These are phyloP conservation scores for Condylostylus longicornis DNA, from an alignment of 1,140 invertebrate species.

Conservation along the genomic window DNA sequence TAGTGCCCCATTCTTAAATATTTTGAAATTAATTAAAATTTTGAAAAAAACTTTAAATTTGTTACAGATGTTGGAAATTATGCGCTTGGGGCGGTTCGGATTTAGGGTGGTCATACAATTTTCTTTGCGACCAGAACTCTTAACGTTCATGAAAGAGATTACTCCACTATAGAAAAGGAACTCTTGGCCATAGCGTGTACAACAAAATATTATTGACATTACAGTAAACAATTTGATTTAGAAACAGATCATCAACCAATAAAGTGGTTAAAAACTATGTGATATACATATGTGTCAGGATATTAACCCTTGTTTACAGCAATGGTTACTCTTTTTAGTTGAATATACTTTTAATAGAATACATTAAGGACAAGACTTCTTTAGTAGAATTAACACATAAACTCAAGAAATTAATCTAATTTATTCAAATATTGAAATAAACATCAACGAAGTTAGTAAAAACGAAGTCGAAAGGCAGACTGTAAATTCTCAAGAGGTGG, in stretches of 20 bases:
- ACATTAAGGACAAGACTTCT: constrained; percentile 2
- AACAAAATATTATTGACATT: constrained; percentile 26
- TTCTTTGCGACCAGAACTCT: constrained; percentile 24
- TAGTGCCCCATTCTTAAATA: constrained; percentile 17
- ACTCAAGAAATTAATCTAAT: too few relatives aligned
- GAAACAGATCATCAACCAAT: constrained; percentile 37
- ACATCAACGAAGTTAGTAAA: too few relatives aligned
- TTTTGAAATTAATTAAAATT: too few relatives aligned
- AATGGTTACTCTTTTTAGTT: constrained; percentile 1
- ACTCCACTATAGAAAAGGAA: constrained; percentile 34
- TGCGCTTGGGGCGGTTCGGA: constrained; percentile 17
- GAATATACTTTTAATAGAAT: constrained; percentile 4
- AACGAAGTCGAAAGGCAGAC: too few relatives aligned
- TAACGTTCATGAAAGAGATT: constrained; percentile 24
- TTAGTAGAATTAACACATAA: background rate
- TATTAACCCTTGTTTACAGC: background rate
- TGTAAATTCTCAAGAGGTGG: background rate
- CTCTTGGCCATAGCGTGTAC: constrained; percentile 29
- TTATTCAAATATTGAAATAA: too few relatives aligned
- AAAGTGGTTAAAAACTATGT: constrained; percentile 28
- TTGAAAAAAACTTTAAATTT: constrained; percentile 9
- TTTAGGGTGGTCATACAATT: constrained; percentile 19
- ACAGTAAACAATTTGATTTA: constrained; percentile 12
- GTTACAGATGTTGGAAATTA: constrained; percentile 17
- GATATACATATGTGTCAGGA: constrained; percentile 3